These are phyloP conservation scores for Furcula furcula DNA, from an alignment of 2,888 invertebrate species.

Conservation along the genomic window DNA sequence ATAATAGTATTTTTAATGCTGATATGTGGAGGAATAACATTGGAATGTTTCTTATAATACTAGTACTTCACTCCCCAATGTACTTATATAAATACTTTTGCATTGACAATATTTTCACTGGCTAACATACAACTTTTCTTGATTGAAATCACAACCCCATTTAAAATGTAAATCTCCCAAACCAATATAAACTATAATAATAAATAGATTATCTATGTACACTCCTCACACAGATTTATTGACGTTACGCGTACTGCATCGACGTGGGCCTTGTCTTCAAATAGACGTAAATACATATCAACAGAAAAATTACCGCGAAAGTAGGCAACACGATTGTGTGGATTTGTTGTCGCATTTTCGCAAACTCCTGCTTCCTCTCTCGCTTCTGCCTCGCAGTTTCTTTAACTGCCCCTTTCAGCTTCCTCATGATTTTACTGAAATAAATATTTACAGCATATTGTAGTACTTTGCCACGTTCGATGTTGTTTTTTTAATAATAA, in stretches of 20 bases:
- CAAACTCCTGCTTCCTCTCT: constrained; percentile 92
- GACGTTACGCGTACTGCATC: constrained; percentile 60
- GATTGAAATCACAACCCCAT: constrained; percentile 26
- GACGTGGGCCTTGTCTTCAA: constrained; percentile 87
- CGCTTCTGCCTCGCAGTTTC: constrained; percentile 92
- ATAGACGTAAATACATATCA: constrained; percentile 90
- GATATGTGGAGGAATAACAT: constrained; percentile 34
- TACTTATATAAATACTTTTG: not conserved
- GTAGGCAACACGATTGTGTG: constrained; percentile 90
- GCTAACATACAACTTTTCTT: constrained; percentile 9
- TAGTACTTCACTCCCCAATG: constrained; percentile 2
- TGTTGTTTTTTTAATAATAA: not conserved
- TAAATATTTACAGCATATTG: constrained; percentile 7
- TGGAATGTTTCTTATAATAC: constrained; percentile 18
- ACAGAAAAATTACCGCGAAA: constrained; percentile 84
- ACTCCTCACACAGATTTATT: constrained; percentile 16
- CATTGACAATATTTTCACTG: constrained; percentile 1
- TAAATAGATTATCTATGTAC: constrained; percentile 25
- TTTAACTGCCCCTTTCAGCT: constrained; percentile 90
- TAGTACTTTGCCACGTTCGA: constrained; percentile 36
- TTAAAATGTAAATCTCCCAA: constrained; percentile 15
- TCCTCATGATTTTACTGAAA: constrained; percentile 83
- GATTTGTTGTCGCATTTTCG: constrained; percentile 89
- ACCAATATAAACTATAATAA: constrained; percentile 12
- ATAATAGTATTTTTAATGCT: constrained; percentile 20